Conservation (phyloP, 2,888 invertebrate species). For the Colostygia pectinataria region DNA sequence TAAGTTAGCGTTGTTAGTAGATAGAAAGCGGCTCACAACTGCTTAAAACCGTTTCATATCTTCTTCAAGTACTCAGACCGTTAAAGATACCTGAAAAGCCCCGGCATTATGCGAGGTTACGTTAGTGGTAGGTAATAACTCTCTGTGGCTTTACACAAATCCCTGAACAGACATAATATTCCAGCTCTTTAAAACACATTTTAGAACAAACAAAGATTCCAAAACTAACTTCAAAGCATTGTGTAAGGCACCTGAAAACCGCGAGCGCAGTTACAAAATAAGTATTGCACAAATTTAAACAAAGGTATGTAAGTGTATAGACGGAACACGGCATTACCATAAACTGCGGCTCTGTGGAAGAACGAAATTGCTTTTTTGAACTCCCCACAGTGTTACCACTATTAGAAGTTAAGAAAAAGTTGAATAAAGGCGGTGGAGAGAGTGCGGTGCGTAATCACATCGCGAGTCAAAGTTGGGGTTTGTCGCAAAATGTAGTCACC, state of each 20-base stretch:
- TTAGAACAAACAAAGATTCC: slow-evolving; percentile 65
- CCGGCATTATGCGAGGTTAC: not conserved
- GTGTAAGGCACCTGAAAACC: slow-evolving; percentile 70
- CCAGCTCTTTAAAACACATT: slow-evolving; percentile 32
- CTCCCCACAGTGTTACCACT: slow-evolving; percentile 69
- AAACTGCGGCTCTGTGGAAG: slow-evolving; percentile 65
- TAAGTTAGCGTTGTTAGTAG: too few relatives aligned
- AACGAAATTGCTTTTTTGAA: slow-evolving; percentile 79
- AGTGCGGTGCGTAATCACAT: slow-evolving; percentile 63
- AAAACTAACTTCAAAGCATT: slow-evolving; percentile 63
- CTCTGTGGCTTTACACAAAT: slow-evolving; percentile 17
- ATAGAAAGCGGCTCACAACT: too few relatives aligned
- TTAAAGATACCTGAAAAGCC: not conserved
- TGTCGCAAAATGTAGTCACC: slow-evolving; percentile 31
- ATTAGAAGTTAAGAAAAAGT: slow-evolving; percentile 73
- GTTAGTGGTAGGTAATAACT: slow-evolving; percentile 1
- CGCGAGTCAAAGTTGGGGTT: slow-evolving; percentile 39
- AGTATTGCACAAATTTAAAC: slow-evolving; percentile 77
- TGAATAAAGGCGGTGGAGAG: slow-evolving; percentile 62
- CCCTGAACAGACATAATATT: slow-evolving; percentile 17
- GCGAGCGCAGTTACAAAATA: slow-evolving; percentile 66
- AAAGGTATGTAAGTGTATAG: slow-evolving; percentile 74
- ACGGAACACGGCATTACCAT: slow-evolving; percentile 70
- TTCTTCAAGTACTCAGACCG: too few relatives aligned
- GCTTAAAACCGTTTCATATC: too few relatives aligned